Percentiles rank a stretch among this genome's conserved stretches.
Conservation (phyloP, 2,113 vertebrate species). For the Pagrus major region DNA sequence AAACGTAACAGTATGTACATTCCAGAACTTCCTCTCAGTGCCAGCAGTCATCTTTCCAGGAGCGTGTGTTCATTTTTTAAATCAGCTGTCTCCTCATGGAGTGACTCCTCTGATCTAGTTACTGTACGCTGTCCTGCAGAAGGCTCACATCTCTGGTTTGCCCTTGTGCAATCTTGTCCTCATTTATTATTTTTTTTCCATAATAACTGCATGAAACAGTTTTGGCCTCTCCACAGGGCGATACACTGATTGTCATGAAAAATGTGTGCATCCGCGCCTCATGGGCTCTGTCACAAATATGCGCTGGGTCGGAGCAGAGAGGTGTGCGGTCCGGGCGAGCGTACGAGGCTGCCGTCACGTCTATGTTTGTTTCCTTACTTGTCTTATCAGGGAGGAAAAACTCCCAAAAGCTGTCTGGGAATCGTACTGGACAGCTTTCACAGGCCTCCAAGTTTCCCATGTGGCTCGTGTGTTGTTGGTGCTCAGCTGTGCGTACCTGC, state of each 20-base stretch:
- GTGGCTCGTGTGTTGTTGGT: constrained; percentile 36
- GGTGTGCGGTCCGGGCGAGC: background rate
- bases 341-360: background rate
- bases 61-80: background rate
- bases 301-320: constrained; percentile 37
- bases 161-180: constrained; percentile 48
- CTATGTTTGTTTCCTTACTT: constrained; percentile 13
- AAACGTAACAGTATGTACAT: background rate
- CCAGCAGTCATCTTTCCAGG: background rate
- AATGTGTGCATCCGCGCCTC: constrained; percentile 37
- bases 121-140: constrained; percentile 7
- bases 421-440: constrained; percentile 40
- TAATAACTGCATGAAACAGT: constrained; percentile 35
- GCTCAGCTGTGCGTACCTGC: constrained; percentile 57
- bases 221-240: constrained; percentile 13
- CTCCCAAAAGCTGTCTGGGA: constrained; percentile 47
- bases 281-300: constrained; percentile 63
- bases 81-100: constrained; percentile 5
- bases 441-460: constrained; percentile 48
- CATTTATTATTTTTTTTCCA: constrained; percentile 17
- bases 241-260: constrained; percentile 44
- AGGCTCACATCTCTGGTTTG: constrained; percentile 43
- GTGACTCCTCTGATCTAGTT: constrained; percentile 32
- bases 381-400: constrained; percentile 32
- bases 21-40: background rate